Base-by-base conservation (phyloP, 2,888 invertebrate species). In the Epinotia nisella region DNA sequence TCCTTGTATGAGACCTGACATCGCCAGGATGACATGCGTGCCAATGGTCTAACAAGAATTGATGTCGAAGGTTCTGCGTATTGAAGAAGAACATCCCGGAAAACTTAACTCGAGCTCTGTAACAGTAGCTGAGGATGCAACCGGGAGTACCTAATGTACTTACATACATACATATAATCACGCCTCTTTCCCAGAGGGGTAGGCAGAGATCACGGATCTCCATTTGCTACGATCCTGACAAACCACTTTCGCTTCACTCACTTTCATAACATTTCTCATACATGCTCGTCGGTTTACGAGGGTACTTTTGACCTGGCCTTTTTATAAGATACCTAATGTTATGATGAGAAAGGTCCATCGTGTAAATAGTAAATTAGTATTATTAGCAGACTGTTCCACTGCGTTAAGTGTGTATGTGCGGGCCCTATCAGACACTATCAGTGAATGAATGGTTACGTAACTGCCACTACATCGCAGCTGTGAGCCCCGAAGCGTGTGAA, bases 391-490 rank as follows among this genome's bases (percentile, higher is more conserved):
- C 59, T 9, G 61, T 55, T 61, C 2, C 17, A 35, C 5, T 29
- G 49, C 17, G 13, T 58, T 21, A 45, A 51, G 35, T 35, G 39
- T 53, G 53, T 41, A 1, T 10, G 67, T 71, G 71, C 66, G 67
- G 71, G 71, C 67, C 24, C 45, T 61, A 55, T 66, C 71, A 53
- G 71, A 67, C 67, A 17, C 45, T 61, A 55, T 66, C 71, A 53
- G 60, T 66, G 60, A 53, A 71, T 35, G 67, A n/a, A n/a, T n/a
- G 71, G 71, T 71, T 66, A 60, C 39, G 56, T 59, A 58, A 71
- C 29, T 35, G 65, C 53, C 49, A 1, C 56, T 10, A 15, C 4
- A 51, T 35, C 11, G 17, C 39, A 58, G 10, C 71, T 29, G 53
- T 17, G 13, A 45, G 19, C 13, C 55, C 41, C 21, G 21, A 39